Base-by-base conservation (phyloP, 2,797 vertebrate genomes). In the Enteromius viviparus region DNA sequence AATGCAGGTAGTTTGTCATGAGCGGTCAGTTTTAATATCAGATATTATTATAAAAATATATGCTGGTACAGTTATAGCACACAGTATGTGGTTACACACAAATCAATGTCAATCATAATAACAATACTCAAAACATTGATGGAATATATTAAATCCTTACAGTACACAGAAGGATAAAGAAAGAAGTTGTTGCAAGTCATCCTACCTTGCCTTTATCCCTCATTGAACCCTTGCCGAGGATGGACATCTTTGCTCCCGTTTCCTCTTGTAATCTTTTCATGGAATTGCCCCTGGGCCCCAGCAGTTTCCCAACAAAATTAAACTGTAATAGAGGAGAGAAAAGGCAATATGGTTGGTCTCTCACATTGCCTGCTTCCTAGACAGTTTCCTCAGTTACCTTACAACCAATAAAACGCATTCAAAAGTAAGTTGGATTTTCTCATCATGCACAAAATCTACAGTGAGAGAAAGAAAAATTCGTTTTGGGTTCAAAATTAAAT, bases 241-340 rank as follows among this genome's bases (percentile, higher is more conserved):
- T 99, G 88, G 98, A 99, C 98, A 99, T 99, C 95, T 99, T 99
- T 91, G 97, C 97, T 86, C 97, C 97, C 4, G 98, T 99, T 93
- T 99, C 98, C 91, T 99, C 98, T 91, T 99, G 98, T 94, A 99
- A 94, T 90, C 98, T 95, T 92, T 99, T 99, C 95, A 99, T 96
- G 88, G 98, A 99, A 91, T 99, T 99, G 92, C 98, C 98, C 94
- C 98, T 95, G 85, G 98, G 98, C 91, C 98, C 98, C 89, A 99
- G 96, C 90, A 99, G 96, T 92, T 99, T 99, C 83, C 98, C 98
- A 88, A 99, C 97, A 93, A 99, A 99, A 96, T 99, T 99, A 95
- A 99, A 99, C 98, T 99, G 92, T 88, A 91, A 96, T 90, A 94
- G 77, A 90, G 82, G 83, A 87, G 69, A 82, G 85, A 72, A 88